Evolutionary conservation across 1,140 invertebrate species (phyloP), one percentile per base, ranked within the genome.

Genomic region (Onthophagus taurus): DNA sequence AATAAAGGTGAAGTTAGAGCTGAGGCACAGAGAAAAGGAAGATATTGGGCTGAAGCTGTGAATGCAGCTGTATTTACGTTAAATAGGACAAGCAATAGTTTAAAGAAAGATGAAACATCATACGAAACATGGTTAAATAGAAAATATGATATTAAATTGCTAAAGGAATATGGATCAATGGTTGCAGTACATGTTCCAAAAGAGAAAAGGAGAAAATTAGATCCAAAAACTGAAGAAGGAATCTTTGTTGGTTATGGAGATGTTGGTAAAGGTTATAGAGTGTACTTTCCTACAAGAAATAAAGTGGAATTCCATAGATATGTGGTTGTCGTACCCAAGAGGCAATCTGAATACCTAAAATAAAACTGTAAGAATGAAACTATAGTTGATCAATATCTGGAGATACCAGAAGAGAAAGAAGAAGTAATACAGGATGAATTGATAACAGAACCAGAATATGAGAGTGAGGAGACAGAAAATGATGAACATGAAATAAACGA

Each of bases 131-230:
- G 34, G 3, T 36, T 36, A 20, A 20, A 20, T 20, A 36, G 23
- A 36, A 14, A 20, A 20, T 36, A 5, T 19, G 19, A 19, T 19
- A n/a, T 19, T 2, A 36, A 36, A 29, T 5, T 13, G 18, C 18
- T 45, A 2, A 37, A 37, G 17, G n/a, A 45, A 5, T 21, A 64
- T 50, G 57, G 60, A 13, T 50, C 49, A 38, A 20, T 29, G 16
- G 55, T 44, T 24, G 35, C 49, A 18, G 20, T 52, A 26, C 46
- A 42, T 31, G 52, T 44, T 53, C 46, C 49, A 31, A 38, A 45
- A n/a, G 16, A 23, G 13, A 29, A 14, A 17, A 21, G 34, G 30
- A 23, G 12, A 1, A 53, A 53, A 21, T 44, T 44, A 8, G 29
- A 37, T 24, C 13, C 17, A 9, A 42, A 43, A 8, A 39, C 47